Percentiles rank a stretch among this genome's conserved stretches.
Evolutionary conservation across 2,888 invertebrate species (phyloP).

Genomic region (Tipula lateralis): DNA sequence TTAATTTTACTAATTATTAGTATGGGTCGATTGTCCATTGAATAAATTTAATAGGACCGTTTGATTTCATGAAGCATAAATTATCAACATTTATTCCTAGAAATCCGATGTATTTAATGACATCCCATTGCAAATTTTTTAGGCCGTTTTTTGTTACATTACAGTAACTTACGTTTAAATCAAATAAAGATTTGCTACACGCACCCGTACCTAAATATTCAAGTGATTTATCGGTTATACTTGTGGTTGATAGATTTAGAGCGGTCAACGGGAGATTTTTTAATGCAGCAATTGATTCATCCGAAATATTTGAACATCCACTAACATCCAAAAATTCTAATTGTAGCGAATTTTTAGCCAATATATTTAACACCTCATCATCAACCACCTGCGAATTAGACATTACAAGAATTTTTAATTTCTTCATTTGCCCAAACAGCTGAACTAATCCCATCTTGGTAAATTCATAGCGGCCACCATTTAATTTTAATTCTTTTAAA

Average conservation of each 20-base stretch:
- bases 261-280: conserved; percentile 40
- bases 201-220: conserved; percentile 32
- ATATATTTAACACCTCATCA: conserved; percentile 45
- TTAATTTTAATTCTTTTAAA: conserved; percentile 30
- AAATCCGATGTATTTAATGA: conserved; percentile 33
- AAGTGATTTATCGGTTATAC: conserved; percentile 37
- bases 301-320: conserved; percentile 42
- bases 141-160: conserved; percentile 31
- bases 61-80: conserved; percentile 30
- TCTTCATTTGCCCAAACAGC: conserved; percentile 39
- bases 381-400: conserved; percentile 43
- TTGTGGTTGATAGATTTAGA: conserved; percentile 44
- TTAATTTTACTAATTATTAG: conserved; percentile 33
- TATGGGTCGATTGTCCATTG: conserved; percentile 33
- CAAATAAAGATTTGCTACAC: conserved; percentile 34
- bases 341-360: conserved; percentile 43
- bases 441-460: conserved; percentile 40
- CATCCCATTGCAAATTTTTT: conserved; percentile 32
- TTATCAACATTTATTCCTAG: conserved; percentile 33
- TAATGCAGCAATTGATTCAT: conserved; percentile 41
- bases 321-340: conserved; percentile 42
- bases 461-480: conserved; percentile 28
- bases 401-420: conserved; percentile 40
- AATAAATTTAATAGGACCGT: conserved; percentile 31
- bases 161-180: conserved; percentile 34